Evolutionary conservation across 2,797 vertebrate species (phyloP).

Genomic region (Coranthus polyacanthus): DNA sequence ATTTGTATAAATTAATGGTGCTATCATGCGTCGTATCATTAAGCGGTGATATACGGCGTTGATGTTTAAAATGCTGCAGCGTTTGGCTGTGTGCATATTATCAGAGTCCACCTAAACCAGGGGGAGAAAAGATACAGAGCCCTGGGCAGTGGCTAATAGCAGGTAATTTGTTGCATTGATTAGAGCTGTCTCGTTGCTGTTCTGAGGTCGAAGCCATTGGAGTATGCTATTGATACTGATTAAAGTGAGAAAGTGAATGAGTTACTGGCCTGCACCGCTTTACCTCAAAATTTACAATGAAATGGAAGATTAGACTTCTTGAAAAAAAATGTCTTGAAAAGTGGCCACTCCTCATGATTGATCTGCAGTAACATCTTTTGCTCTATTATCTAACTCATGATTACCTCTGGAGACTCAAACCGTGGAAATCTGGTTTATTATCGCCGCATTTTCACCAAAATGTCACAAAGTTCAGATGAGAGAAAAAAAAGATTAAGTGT

Average conservation of each 20-base stretch:
- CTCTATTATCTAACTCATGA: too few relatives aligned
- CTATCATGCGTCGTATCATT: conserved; percentile 48
- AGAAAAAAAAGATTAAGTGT: conserved; percentile 17
- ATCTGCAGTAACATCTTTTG: background rate
- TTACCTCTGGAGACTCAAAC: background rate
- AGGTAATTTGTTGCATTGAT: conserved; percentile 74
- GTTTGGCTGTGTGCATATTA: conserved; percentile 34
- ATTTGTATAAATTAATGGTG: conserved; percentile 43
- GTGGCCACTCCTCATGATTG: conserved; percentile 6
- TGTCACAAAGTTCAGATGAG: conserved; percentile 21
- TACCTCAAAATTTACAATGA: conserved; percentile 30
- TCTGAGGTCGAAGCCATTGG: conserved; percentile 45
- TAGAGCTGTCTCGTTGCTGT: conserved; percentile 44
- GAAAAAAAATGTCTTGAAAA: conserved; percentile 26
- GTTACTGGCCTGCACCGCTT: conserved; percentile 33
- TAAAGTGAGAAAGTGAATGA: conserved; percentile 42
- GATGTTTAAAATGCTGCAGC: conserved; percentile 35
- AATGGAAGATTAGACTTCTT: conserved; percentile 33
- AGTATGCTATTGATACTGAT: conserved; percentile 45
- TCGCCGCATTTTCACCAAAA: conserved; percentile 18
- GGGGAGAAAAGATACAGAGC: conserved; percentile 35
- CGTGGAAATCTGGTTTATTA: conserved; percentile 3
- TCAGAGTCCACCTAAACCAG: conserved; percentile 42
- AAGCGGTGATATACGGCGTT: conserved; percentile 30
- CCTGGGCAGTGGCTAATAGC: conserved; percentile 61